Percentiles rank a stretch among this genome's conserved stretches.
Evolutionary conservation across 2,113 vertebrate species (phyloP).

Genomic region (Donacobius atricapilla): DNA sequence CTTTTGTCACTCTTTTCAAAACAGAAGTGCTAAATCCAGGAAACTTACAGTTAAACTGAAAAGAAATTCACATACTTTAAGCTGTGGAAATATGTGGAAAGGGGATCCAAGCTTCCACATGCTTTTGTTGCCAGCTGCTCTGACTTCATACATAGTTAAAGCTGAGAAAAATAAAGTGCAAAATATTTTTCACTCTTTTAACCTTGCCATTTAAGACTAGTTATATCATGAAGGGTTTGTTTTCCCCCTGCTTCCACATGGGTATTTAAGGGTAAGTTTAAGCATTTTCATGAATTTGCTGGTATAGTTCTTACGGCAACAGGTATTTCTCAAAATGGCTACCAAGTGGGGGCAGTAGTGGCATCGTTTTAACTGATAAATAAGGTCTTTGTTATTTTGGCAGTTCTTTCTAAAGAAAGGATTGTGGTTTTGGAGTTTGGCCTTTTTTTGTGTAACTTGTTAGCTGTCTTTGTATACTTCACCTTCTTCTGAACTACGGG

Average conservation of each 20-base stretch:
- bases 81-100: conserved; percentile 13
- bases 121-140: conserved; percentile 2
- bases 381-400: background rate
- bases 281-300: background rate
- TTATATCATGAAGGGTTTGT: background rate
- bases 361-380: background rate
- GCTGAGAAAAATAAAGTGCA: background rate
- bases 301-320: background rate
- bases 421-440: background rate
- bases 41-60: background rate
- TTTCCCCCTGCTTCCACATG: background rate
- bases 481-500: background rate
- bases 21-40: background rate
- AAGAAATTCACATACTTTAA: background rate
- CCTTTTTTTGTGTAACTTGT: background rate
- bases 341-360: background rate
- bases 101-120: background rate
- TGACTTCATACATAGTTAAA: background rate
- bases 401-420: background rate
- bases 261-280: background rate
- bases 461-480: background rate
- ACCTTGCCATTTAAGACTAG: background rate
- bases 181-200: background rate
- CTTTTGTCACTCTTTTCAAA: background rate
- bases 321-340: background rate